Evolutionary conservation across 2,113 vertebrate genomes (phyloP).

Genomic region (Mobula birostris): DNA sequence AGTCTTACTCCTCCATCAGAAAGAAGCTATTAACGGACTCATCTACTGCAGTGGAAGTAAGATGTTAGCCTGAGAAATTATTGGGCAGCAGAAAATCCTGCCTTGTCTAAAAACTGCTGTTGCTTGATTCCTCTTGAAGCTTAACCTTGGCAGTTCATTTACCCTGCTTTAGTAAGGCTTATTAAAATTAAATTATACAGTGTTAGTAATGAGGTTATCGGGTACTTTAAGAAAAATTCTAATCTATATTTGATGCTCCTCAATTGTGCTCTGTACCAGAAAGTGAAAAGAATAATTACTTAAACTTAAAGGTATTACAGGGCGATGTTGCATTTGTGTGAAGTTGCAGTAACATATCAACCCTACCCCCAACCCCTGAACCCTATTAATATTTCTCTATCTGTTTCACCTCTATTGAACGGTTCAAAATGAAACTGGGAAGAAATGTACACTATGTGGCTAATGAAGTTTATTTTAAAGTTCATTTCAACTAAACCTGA

Average conservation of each 20-base stretch:
- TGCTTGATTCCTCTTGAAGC: slow-evolving; percentile 16
- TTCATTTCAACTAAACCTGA: not conserved
- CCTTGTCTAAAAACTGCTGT: slow-evolving; percentile 6
- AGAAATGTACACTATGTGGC: not conserved
- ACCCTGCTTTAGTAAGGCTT: slow-evolving; percentile 4
- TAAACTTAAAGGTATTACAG: not conserved
- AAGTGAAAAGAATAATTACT: not conserved
- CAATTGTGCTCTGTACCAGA: not conserved
- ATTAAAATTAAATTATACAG: slow-evolving; percentile 34
- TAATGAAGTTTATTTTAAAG: not conserved
- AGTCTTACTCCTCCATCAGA: not conserved
- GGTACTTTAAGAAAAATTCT: slow-evolving; percentile 15
- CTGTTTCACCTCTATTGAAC: not conserved
- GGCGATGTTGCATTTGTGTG: not conserved
- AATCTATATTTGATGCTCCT: slow-evolving; percentile 13
- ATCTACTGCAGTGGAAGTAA: not conserved
- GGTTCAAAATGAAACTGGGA: not conserved
- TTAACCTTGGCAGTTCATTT: slow-evolving; percentile 30
- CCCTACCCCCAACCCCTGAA: no score
- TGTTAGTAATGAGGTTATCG: slow-evolving; percentile 23
- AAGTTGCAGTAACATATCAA: not conserved
- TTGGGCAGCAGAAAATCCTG: not conserved
- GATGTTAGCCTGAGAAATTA: not conserved
- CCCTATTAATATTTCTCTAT: not conserved
- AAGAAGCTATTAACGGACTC: not conserved